A percentile compares a stretch with the other conserved stretches of the same genome.
Conservation (phyloP, 2,113 vertebrate genomes). For the Tragelaphus imberbis region DNA sequence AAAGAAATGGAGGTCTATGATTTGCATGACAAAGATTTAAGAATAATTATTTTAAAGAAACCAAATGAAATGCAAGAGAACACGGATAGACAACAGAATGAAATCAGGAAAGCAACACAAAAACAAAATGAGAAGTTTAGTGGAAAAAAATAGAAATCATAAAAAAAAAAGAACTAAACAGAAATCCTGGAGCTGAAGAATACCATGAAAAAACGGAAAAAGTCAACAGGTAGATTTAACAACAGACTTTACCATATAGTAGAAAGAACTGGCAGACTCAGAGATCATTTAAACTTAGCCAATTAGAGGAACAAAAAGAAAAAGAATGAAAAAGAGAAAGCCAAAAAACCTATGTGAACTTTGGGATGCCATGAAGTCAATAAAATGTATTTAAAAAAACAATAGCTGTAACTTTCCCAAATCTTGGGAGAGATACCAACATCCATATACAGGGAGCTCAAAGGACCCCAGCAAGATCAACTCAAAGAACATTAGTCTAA, state of each 20-base stretch:
- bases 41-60: background rate
- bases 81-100: background rate
- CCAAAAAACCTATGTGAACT: background rate
- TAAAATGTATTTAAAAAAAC: background rate
- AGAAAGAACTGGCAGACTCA: background rate
- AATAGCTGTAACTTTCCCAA: background rate
- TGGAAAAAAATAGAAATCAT: background rate
- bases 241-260: background rate
- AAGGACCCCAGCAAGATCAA: background rate
- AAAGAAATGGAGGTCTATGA: background rate
- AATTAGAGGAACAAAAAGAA: background rate
- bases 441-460: background rate
- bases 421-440: background rate
- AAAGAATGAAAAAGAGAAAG: background rate
- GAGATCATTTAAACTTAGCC: background rate
- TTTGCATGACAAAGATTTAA: background rate
- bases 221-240: background rate
- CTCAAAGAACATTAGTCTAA: background rate
- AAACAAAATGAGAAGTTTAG: background rate
- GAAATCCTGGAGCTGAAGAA: background rate
- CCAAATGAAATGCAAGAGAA: background rate
- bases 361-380: background rate
- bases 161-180: background rate
- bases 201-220: background rate
- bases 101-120: background rate